phyloP scores from a whole-genome alignment of 2,888 invertebrate genomes.

The Metallyticus violacea region DNA sequence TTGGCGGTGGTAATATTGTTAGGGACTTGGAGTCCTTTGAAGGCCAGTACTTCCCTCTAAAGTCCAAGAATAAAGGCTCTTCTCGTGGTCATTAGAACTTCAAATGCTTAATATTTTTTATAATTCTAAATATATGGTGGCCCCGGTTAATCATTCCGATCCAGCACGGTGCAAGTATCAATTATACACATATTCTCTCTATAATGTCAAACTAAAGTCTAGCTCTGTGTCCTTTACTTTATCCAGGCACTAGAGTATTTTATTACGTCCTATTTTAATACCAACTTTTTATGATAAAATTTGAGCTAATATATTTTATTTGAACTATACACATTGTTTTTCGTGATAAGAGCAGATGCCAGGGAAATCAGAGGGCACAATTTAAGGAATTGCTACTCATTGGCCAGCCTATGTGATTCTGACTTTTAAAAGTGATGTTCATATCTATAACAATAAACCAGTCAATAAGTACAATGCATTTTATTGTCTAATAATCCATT shows the following conservation, averaged over 20 bases:
- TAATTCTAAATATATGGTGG: no score
- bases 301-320: not conserved
- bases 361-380: not conserved
- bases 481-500: no score
- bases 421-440: not conserved
- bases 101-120: no score
- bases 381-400: not conserved
- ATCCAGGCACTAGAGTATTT: not conserved
- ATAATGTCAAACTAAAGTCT: no score
- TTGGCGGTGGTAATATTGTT: conserved; percentile 33
- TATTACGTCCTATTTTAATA: no score
- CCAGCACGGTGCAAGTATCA: not conserved
- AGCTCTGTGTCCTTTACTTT: no score
- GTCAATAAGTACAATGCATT: not conserved
- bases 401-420: not conserved
- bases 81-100: not conserved
- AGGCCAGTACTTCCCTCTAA: not conserved
- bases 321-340: not conserved
- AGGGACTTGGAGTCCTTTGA: not conserved
- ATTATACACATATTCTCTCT: no score
- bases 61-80: not conserved
- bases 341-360: not conserved
- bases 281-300: not conserved
- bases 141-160: not conserved
- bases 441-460: not conserved